Conservation (phyloP, 2,113 vertebrate species). For the Chitala chitala region DNA sequence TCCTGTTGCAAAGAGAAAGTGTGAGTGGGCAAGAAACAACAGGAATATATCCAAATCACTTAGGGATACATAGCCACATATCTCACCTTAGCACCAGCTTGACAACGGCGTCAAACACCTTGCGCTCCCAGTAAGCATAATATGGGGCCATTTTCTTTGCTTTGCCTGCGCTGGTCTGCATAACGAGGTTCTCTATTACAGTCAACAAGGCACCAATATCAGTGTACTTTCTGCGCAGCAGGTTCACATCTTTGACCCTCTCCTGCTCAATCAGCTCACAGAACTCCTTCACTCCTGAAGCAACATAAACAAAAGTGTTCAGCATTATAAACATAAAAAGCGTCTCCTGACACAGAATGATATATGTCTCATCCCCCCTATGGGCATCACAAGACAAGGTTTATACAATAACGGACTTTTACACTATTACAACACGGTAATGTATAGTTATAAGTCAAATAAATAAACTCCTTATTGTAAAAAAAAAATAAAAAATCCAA, state of each 20-base stretch:
- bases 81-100: conserved; percentile 79
- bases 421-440: no score
- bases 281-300: conserved; percentile 78
- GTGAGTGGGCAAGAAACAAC: not conserved
- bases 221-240: conserved; percentile 70
- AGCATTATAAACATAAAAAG: no score
- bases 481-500: no score
- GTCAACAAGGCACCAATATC: conserved; percentile 73
- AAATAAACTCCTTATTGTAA: no score
- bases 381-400: no score
- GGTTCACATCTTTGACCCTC: conserved; percentile 60
- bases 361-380: no score
- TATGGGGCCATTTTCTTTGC: conserved; percentile 69
- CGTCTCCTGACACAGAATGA: no score
- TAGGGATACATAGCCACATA: no score
- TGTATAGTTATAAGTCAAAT: no score
- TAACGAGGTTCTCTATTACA: conserved; percentile 73
- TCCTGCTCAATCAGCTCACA: conserved; percentile 75
- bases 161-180: conserved; percentile 74
- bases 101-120: conserved; percentile 67
- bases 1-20: conserved; percentile 58
- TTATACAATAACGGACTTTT: no score
- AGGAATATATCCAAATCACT: not conserved
- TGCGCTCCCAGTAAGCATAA: conserved; percentile 80
- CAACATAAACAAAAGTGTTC: not conserved